Conservation (phyloP, 2,888 invertebrate species). For the Blera fallax region DNA sequence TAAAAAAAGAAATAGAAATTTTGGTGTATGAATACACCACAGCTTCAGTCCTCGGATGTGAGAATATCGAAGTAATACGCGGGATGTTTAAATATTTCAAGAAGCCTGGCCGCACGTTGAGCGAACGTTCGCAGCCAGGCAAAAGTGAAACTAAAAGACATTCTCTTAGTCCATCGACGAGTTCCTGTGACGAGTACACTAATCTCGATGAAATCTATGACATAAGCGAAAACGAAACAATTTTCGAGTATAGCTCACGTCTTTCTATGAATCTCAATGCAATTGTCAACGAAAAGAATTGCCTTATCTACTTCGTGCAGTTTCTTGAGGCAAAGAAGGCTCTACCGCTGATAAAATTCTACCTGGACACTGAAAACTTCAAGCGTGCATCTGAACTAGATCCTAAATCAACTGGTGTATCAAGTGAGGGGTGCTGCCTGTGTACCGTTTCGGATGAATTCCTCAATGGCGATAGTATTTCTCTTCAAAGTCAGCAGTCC, state of each 20-base stretch:
- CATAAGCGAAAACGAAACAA: constrained; percentile 29
- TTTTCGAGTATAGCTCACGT: constrained; percentile 81
- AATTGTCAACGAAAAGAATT: constrained; percentile 89
- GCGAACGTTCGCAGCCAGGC: constrained; percentile 25
- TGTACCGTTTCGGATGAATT: constrained; percentile 28
- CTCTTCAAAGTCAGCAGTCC: constrained; percentile 27
- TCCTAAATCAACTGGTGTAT: constrained; percentile 13
- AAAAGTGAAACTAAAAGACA: constrained; percentile 48
- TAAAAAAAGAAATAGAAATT: constrained; percentile 20
- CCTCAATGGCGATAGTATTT: background rate
- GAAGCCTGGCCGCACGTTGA: constrained; percentile 23
- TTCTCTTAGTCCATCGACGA: constrained; percentile 50
- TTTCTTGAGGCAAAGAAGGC: constrained; percentile 91
- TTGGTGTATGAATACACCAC: constrained; percentile 25
- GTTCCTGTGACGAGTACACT: constrained; percentile 40
- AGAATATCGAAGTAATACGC: background rate
- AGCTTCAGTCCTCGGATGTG: background rate
- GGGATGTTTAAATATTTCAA: constrained; percentile 63
- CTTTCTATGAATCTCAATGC: constrained; percentile 89
- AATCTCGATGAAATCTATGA: constrained; percentile 58
- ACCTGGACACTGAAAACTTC: constrained; percentile 89
- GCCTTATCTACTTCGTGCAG: constrained; percentile 91
- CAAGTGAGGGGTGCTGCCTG: constrained; percentile 6
- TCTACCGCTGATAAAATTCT: constrained; percentile 87
- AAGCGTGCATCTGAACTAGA: constrained; percentile 81